Conservation (phyloP, 2,888 invertebrate genomes). For the Diachrysia chrysitis region DNA sequence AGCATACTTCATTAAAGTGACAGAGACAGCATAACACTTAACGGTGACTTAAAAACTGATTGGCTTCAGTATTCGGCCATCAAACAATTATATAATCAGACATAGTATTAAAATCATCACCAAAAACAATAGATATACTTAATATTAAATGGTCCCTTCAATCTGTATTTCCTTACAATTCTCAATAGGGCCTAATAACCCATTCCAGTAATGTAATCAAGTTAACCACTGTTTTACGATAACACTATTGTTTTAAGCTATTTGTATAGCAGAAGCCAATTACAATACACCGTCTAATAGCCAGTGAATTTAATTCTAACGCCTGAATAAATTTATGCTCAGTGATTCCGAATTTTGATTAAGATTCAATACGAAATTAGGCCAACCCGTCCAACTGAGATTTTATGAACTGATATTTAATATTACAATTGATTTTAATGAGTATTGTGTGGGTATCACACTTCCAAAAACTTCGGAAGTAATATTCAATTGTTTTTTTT, state of each 20-base stretch:
- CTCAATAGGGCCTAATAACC: neutral
- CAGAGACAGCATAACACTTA: too few relatives aligned
- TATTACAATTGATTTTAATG: neutral
- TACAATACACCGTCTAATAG: conserved; percentile 1
- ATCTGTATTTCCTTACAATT: neutral
- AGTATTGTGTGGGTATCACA: neutral
- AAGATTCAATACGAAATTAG: conserved; percentile 3
- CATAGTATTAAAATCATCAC: neutral
- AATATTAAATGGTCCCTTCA: neutral
- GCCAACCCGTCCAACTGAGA: neutral
- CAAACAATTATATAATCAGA: too few relatives aligned
- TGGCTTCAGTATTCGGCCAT: too few relatives aligned
- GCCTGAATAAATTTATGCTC: neutral
- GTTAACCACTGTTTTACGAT: conserved; percentile 13
- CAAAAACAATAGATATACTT: neutral
- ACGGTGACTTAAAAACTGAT: too few relatives aligned
- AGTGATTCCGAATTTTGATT: neutral
- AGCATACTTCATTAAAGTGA: too few relatives aligned
- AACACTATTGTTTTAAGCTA: conserved; percentile 25
- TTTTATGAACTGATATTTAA: neutral
- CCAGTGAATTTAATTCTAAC: conserved; percentile 8
- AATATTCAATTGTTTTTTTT: neutral
- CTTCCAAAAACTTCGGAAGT: neutral
- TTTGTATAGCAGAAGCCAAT: conserved; percentile 15
- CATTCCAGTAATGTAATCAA: conserved; percentile 25